Evolutionary conservation across 2,888 invertebrate genomes (phyloP), one percentile per base, ranked within the genome.

Genomic region (Ommatoiulus sabulosus): DNA sequence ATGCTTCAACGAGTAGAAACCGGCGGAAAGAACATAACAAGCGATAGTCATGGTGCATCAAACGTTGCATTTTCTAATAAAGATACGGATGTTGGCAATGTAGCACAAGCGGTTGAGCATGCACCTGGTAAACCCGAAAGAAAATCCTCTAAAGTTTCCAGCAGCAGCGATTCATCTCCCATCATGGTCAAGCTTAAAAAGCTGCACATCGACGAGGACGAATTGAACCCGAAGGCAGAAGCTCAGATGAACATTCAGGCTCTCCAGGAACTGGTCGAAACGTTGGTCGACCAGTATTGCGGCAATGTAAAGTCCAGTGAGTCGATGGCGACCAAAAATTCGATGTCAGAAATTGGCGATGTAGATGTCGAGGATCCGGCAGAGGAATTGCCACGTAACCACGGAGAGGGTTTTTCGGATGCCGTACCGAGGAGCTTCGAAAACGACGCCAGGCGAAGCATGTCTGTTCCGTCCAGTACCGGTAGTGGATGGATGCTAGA

Each of bases 201-300:
- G 8, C 84, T 88, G 44, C 80, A 44, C 7, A 87, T 87, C 48
- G 43, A 52, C 44, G 87, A 88, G 44, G 80, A 87, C 15, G 57
- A 46, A 46, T 12, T 20, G 24, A 20, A 20, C 0, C 48, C 86
- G 35, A 46, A 84, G 20, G n/a, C 43, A 6, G 88, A 88, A 35
- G 10, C 44, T 46, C 86, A 88, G 46, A 72, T 88, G 86, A 87
- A 88, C 44, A 48, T 88, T 15, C 57, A 88, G 20, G 86, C 88
- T 24, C 85, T 88, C 7, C 88, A 88, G 12, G 88, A 88, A 17
- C 72, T 88, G 7, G 88, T 88, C n/a, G 88, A 88, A 44, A 87
- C 88, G 6, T 52, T 88, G 44, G 88, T 88, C 3, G 43, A 57
- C 35, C 88, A 86, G 44, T 88, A 88, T 35, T 88, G 88, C 44